These are phyloP conservation scores for Eurypyga helias DNA, from an alignment of 2,113 vertebrate species.

Conservation along the genomic window DNA sequence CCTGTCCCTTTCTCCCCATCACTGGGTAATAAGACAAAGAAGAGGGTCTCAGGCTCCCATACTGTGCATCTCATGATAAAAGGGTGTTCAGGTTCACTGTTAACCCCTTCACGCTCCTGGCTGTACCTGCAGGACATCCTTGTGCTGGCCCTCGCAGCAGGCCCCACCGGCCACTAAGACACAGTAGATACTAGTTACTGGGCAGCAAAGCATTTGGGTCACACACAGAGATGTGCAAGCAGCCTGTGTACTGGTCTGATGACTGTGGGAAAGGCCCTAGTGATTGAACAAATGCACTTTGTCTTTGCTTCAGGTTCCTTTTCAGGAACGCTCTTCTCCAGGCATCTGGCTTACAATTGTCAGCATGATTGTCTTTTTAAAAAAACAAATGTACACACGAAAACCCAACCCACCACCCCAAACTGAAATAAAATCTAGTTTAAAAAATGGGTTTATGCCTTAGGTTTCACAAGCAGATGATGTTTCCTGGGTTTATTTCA, in stretches of 20 bases:
- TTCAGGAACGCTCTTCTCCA: background rate
- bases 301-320: background rate
- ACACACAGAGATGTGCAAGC: background rate
- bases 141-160: background rate
- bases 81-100: background rate
- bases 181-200: background rate
- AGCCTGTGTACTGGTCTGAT: background rate
- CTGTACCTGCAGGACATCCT: background rate
- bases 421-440: background rate
- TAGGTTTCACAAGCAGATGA: background rate
- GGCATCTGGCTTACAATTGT: background rate
- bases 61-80: background rate
- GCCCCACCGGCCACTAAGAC: background rate
- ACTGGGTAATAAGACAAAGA: background rate
- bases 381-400: background rate
- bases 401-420: rapidly evolving
- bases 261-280: background rate
- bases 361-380: background rate
- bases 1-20: background rate
- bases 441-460: background rate
- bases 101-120: background rate
- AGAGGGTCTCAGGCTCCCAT: background rate
- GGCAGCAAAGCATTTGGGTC: background rate
- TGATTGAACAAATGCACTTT: background rate
- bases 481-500: background rate